Evolutionary conservation across 64 coral and sea anemone genomes (phyloP), one percentile per base, ranked within the genome.

Genomic region (Montipora capricornis): DNA sequence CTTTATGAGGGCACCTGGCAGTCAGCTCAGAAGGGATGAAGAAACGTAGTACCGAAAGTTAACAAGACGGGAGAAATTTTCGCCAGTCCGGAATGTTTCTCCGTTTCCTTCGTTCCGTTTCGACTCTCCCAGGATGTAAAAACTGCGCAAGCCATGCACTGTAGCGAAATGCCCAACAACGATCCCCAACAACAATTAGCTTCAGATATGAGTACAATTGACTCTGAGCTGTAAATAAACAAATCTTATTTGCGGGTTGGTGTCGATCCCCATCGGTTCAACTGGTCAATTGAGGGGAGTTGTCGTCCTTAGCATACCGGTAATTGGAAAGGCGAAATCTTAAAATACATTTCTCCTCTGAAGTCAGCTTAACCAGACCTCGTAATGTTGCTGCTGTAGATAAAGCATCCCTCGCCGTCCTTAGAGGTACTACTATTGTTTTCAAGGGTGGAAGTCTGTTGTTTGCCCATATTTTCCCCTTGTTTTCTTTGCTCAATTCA

Each of bases 271-370:
- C 5, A 78, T 78, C 20, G 7, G 6, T 20, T 88, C 47, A 88
- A 75, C 49, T 13, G 67, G 67, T 53, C 26, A 19, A 75, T 88
- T 74, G 0, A 60, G 49, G 16, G 11, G 22, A 59, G 73, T 8
- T 6, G 12, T 78, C 5, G 70, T 86, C 81, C 60, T 66, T 74
- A 24, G 44, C 81, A 62, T 74, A 37, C 37, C 37, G 55, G 67
- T 92, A 92, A 86, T 92, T 92, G 45, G 90, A 92, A 67, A 92
- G 69, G 60, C 90, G 80, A 85, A 92, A 92, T 85, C 90, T 53
- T 19, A 84, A 92, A 68, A 92, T 66, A 59, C 77, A 52, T 49
- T 84, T 24, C 5, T 92, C 80, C 13, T 85, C 82, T 46, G 69
- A 73, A 24, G 75, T 83, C 17, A 92, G 44, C 17, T 29, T 74